These are phyloP conservation scores for Muscicapa comitata DNA, from an alignment of 2,797 vertebrate genomes.

Conservation along the genomic window DNA sequence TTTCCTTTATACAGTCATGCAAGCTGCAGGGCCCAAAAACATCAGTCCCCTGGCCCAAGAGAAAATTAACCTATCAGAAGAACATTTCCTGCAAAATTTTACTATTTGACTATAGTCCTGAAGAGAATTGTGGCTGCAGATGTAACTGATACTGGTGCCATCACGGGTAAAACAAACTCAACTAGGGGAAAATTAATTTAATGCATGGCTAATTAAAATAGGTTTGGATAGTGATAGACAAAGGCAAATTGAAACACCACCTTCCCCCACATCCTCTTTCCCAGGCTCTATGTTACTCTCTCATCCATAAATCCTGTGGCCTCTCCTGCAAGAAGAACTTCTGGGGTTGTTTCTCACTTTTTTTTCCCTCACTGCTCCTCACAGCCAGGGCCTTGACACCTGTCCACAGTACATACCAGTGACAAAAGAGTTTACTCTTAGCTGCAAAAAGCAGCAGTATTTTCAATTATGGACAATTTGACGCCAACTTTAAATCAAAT, in stretches of 20 bases:
- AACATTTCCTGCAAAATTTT: not conserved
- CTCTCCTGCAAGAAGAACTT: not conserved
- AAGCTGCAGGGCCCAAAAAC: not conserved
- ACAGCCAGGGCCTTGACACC: not conserved
- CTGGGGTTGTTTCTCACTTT: accelerated
- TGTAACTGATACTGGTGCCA: not conserved
- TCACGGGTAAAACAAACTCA: not conserved
- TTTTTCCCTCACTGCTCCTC: not conserved
- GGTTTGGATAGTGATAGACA: not conserved
- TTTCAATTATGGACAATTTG: not conserved
- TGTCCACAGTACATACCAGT: accelerated
- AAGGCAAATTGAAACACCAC: not conserved
- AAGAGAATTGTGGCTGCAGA: not conserved
- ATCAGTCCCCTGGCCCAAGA: not conserved
- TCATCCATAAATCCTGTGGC: not conserved
- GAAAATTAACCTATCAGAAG: not conserved
- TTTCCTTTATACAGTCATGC: not conserved
- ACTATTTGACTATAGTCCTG: not conserved
- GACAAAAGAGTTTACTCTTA: not conserved
- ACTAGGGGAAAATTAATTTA: not conserved
- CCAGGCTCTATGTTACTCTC: not conserved
- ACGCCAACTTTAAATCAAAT: not conserved
- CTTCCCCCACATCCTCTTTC: not conserved
- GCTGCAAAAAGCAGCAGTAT: not conserved
- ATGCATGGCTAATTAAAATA: not conserved